phyloP scores from a whole-genome alignment of 1,140 invertebrate genomes.

The Drosophila carrolli region DNA sequence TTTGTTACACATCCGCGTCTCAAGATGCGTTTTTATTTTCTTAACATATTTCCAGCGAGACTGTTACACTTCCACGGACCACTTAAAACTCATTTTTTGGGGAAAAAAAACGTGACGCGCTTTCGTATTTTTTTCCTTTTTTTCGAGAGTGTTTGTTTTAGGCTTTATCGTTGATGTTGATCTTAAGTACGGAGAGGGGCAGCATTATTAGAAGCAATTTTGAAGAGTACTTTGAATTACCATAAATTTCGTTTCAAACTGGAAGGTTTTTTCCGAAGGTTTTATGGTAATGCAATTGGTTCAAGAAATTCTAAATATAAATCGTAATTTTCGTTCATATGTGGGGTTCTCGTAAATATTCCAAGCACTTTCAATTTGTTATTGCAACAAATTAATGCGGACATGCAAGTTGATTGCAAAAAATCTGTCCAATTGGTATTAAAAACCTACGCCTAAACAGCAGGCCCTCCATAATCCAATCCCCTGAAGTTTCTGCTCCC shows the following conservation, averaged over 20 bases:
- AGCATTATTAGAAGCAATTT: slow-evolving; percentile 57
- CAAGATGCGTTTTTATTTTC: slow-evolving; percentile 57
- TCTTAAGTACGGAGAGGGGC: slow-evolving; percentile 38
- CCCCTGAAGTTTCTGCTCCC: slow-evolving; percentile 27
- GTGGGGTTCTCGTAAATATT: slow-evolving; percentile 19
- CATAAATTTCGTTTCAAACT: slow-evolving; percentile 22
- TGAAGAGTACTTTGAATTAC: slow-evolving; percentile 52
- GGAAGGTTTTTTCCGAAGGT: slow-evolving; percentile 15
- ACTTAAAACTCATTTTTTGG: slow-evolving; percentile 56
- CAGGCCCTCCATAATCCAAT: slow-evolving; percentile 39
- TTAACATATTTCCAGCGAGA: slow-evolving; percentile 56
- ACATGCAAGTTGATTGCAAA: slow-evolving; percentile 75
- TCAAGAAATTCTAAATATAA: slow-evolving; percentile 45
- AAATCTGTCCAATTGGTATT: slow-evolving; percentile 71
- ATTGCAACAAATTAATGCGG: slow-evolving; percentile 80
- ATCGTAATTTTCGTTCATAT: slow-evolving; percentile 34
- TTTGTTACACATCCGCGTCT: slow-evolving; percentile 55
- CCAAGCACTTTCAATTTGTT: slow-evolving; percentile 71
- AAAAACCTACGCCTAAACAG: slow-evolving; percentile 73
- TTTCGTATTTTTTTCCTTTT: slow-evolving; percentile 37
- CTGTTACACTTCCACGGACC: slow-evolving; percentile 40
- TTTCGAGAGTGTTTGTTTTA: slow-evolving; percentile 71
- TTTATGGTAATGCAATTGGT: slow-evolving; percentile 48
- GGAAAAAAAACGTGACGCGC: slow-evolving; percentile 61
- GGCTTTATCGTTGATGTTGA: slow-evolving; percentile 54